phyloP scores from a whole-genome alignment of 2,113 vertebrate species.

The Sturnus vulgaris region DNA sequence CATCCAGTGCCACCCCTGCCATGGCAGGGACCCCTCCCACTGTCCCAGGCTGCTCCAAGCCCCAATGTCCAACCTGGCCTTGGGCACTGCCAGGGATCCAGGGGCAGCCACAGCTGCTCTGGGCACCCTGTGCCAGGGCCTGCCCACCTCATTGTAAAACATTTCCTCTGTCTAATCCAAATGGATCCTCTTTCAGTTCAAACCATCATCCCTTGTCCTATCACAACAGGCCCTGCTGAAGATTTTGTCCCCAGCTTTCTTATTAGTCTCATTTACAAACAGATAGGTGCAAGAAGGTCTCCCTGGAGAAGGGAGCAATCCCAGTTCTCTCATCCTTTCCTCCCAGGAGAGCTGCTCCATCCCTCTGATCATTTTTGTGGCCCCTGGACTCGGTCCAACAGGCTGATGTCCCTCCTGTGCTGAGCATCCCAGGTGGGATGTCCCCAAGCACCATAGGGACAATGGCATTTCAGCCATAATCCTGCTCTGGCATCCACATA shows the following conservation, averaged over 20 bases:
- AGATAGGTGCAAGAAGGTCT: neutral
- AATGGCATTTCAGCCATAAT: neutral
- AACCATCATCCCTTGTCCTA: neutral
- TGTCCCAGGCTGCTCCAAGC: rapidly evolving
- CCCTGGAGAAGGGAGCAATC: neutral
- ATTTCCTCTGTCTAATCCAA: neutral
- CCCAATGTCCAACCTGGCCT: rapidly evolving
- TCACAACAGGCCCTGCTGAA: neutral
- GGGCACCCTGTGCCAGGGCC: neutral
- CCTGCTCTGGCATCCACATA: neutral
- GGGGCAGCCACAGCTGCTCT: neutral
- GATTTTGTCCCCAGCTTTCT: neutral
- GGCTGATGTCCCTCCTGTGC: neutral
- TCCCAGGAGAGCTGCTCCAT: neutral
- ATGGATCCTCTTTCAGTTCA: neutral
- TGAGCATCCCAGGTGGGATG: neutral
- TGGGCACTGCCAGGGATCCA: neutral
- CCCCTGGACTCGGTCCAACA: rapidly evolving
- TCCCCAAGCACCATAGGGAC: neutral
- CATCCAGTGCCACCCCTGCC: neutral
- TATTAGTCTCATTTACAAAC: too few relatives aligned
- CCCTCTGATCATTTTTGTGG: neutral
- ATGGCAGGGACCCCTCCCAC: neutral
- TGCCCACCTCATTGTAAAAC: rapidly evolving
- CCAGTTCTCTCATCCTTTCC: neutral